Conservation (phyloP, 2,113 vertebrate genomes). For the Anguilla rostrata region DNA sequence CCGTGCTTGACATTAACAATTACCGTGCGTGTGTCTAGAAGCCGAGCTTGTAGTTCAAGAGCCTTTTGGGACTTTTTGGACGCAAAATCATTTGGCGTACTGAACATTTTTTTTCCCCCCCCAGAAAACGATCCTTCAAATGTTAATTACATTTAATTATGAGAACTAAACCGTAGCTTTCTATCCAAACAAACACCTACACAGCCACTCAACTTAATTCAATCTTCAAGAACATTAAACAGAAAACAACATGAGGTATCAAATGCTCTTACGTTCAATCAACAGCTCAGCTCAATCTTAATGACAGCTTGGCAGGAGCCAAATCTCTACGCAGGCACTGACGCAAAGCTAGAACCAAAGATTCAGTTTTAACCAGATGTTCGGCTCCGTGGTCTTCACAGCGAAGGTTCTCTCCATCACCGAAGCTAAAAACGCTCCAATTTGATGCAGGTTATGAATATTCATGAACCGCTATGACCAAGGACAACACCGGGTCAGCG, state of each 20-base stretch:
- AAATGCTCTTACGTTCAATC: neutral
- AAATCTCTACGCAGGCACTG: neutral
- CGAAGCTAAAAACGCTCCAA: neutral
- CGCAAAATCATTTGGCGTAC: no score
- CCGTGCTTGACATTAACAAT: neutral
- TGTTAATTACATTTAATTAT: neutral
- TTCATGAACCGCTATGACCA: neutral
- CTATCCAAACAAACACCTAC: neutral
- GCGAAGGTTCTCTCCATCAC: neutral
- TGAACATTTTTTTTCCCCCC: no score
- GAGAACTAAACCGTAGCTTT: neutral
- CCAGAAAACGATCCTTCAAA: no score
- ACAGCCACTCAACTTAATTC: neutral
- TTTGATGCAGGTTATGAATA: neutral
- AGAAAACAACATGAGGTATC: no score
- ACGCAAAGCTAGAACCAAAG: neutral
- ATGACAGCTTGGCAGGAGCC: neutral
- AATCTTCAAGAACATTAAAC: neutral
- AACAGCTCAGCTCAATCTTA: neutral
- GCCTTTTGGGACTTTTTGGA: no score
- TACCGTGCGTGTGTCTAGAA: neutral
- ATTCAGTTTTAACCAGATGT: neutral
- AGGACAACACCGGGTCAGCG: neutral
- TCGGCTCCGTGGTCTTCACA: neutral
- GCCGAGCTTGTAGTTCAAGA: neutral